Percentiles rank a stretch among this genome's conserved stretches.
These are phyloP conservation scores for Nibea albiflora DNA, from an alignment of 2,113 vertebrate genomes.

Conservation along the genomic window DNA sequence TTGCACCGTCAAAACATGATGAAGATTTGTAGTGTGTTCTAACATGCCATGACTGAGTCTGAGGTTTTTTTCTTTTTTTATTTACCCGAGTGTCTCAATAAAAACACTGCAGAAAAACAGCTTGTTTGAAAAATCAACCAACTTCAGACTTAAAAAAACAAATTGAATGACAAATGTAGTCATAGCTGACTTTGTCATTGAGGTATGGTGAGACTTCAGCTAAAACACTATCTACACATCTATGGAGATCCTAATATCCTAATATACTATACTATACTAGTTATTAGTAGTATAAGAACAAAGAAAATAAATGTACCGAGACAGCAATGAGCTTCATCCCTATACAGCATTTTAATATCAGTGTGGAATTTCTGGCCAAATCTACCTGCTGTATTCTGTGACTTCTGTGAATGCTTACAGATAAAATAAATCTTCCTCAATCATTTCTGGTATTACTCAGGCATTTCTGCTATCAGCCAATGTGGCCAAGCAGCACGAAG, in stretches of 20 bases:
- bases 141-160: neutral
- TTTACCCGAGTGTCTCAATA: too few species aligned
- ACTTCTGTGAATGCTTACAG: neutral
- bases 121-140: neutral
- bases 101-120: too few species aligned
- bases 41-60: too few species aligned
- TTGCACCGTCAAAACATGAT: too few species aligned
- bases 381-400: neutral
- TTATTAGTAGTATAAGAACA: neutral
- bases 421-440: neutral
- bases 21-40: too few species aligned
- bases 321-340: neutral
- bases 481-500: neutral
- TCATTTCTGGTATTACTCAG: neutral
- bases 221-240: neutral
- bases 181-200: neutral
- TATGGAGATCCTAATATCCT: neutral
- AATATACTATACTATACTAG: too few species aligned
- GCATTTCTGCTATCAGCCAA: constrained; percentile 16
- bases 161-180: neutral
- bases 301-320: too few species aligned
- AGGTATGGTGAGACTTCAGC: neutral
- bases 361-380: neutral
- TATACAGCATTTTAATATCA: neutral
- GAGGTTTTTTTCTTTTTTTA: too few species aligned